Evolutionary conservation across 2,797 vertebrate genomes (phyloP), one percentile per base, ranked within the genome.

Genomic region (Apogon talboti): DNA sequence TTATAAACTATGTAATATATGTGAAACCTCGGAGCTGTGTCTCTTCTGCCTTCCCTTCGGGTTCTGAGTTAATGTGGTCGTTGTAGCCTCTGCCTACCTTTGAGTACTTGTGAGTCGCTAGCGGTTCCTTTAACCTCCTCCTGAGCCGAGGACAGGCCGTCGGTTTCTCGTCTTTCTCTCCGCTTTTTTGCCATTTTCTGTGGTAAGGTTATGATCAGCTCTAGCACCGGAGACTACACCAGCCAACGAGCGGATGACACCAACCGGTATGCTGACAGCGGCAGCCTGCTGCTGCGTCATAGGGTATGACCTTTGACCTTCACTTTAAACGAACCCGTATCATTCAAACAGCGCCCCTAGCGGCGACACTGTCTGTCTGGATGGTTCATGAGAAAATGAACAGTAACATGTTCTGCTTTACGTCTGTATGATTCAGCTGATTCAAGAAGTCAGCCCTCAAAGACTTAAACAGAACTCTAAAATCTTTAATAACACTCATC

Each of bases 121-220:
- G 33, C 72, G 10, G 64, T 70, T 41, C 78, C 49, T 66, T 87
- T 86, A 61, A 71, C 28, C 24, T 92, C 91, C 33, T 88, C 87
- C 28, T 85, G 75, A 0, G 24, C 7, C 47, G 77, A 33, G 1
- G 82, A 67, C 64, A 83, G 44, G 1, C 40, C 65, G 18, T 92
- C 91, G 1, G 50, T 63, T 21, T 93, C 91, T 24, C 78, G 83
- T 50, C 48, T 82, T 33, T 92, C 91, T 85, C 85, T 90, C 66
- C 92, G 92, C 71, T 93, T 94, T 65, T 90, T 94, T n/a, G 89
- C 86, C 94, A 94, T 94, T 75, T 66, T 71, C 24, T 4, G 2
- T 2, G 12, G 24, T 35, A 15, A 8, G 0, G 11, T 53, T 3
- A 13, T 51, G 37, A n/a, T 61, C 59, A 10, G 28, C 0, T 11